Base-by-base conservation (phyloP, 1,140 invertebrate genomes). In the Whitmania pigra region DNA sequence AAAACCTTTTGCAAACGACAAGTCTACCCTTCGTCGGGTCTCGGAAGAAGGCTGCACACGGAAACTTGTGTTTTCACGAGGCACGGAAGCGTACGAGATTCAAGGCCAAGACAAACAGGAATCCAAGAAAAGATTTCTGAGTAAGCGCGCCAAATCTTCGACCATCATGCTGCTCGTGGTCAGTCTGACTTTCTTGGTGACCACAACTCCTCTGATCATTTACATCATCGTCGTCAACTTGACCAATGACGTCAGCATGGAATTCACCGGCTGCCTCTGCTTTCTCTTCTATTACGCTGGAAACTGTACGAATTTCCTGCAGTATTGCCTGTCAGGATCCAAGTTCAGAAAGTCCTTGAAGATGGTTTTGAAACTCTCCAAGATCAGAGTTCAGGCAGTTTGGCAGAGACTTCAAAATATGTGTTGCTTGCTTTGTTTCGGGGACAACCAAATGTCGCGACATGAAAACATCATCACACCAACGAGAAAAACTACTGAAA, bases 281-380 rank as follows among this genome's bases (percentile, higher is more conserved):
- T 86, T 82, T 75, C 78, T 83, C n/a, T 81, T 90, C 18, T 91
- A 89, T 80, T 86, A 89, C 76, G 88, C 88, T 13, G 91, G 91
- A 79, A 91, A 90, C 77, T 88, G 88, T 66, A 89, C 92, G 63
- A 92, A 92, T 83, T 92, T 93, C 79, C 84, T 89, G 17, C 83
- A 92, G 27, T 92, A 92, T 80, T 90, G 89, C 78, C 84, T 89
- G 71, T 88, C 86, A 75, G 90, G 90, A 5, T 87, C 89, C 78
- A 90, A 90, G 81, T 93, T 92, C 79, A 83, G 89, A 29, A 29
- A 40, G 20, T 29, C 67, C 67, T 40, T 68, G 22, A 68, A 36
- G 18, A 40, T 36, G 25, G 40, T 40, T 13, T 36, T 68, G 67
- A 27, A 49, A 11, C 9, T 17, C 5, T 0, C 15, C 43, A 49